Evolutionary conservation across 2,113 vertebrate genomes (phyloP).

Genomic region (Eubucco bourcierii): DNA sequence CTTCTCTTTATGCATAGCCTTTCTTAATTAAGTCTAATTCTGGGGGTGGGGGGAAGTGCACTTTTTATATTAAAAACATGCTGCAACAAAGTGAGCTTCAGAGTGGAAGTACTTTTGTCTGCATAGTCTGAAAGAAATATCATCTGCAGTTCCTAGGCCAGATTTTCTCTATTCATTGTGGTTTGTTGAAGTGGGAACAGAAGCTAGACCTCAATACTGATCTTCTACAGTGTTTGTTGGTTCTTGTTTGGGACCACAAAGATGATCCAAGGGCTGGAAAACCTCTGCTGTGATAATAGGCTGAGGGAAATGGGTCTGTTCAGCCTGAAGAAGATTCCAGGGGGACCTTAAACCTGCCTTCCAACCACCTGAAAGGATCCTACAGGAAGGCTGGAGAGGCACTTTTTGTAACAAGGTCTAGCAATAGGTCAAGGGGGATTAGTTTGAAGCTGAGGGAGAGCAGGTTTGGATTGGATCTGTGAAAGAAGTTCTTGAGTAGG

Average conservation of each 20-base stretch:
- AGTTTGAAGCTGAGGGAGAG: too few species aligned
- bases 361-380: too few species aligned
- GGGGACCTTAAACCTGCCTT: too few species aligned
- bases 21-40: background rate
- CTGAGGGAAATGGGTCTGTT: too few species aligned
- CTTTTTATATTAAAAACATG: background rate
- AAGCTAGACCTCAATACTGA: background rate
- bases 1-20: background rate
- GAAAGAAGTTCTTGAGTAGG: too few species aligned
- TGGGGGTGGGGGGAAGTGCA: fast-evolving
- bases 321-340: too few species aligned
- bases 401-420: too few species aligned
- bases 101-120: background rate
- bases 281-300: too few species aligned
- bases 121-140: background rate
- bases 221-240: background rate
- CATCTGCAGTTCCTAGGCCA: background rate
- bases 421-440: too few species aligned
- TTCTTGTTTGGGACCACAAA: background rate
- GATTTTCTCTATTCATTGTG: background rate
- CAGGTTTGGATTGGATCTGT: too few species aligned
- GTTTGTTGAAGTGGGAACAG: background rate
- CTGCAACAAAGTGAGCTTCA: background rate
- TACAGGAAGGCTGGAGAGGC: too few species aligned
- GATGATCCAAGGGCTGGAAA: too few species aligned